phyloP scores from a whole-genome alignment of 2,797 vertebrate species.

The Pseudomugil gertrudae region DNA sequence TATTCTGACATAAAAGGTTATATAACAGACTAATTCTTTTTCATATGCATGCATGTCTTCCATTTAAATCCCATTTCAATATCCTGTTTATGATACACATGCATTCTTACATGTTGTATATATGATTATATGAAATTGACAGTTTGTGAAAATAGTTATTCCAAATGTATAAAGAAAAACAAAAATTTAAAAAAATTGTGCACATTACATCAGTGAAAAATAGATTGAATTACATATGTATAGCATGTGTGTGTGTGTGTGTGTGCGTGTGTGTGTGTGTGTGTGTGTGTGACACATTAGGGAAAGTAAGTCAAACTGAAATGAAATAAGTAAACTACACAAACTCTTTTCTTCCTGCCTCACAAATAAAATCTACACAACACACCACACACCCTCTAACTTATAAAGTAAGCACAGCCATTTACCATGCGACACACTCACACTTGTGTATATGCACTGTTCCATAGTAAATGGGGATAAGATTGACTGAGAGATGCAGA shows the following conservation, averaged over 20 bases:
- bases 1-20: background rate
- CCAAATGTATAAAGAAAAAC: background rate
- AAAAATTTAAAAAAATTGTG: background rate
- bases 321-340: background rate
- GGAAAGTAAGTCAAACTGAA: background rate
- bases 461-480: conserved; percentile 53
- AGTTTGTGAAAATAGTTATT: background rate
- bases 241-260: background rate
- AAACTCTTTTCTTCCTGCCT: background rate
- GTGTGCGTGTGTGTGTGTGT: background rate
- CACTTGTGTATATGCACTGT: conserved; percentile 10
- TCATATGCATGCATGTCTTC: background rate
- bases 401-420: background rate
- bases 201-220: too few relatives aligned
- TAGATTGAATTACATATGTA: too few relatives aligned
- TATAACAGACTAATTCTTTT: background rate
- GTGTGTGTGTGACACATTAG: too few relatives aligned
- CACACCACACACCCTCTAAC: background rate
- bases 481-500: conserved; percentile 72
- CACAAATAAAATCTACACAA: background rate
- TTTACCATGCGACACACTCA: background rate
- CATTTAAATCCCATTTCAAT: background rate
- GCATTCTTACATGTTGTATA: too few relatives aligned
- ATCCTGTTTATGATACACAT: background rate
- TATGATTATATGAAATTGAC: background rate